These are phyloP conservation scores for Trachythela sp. DNA, from an alignment of 64 coral and sea anemone genomes.

Conservation along the genomic window DNA sequence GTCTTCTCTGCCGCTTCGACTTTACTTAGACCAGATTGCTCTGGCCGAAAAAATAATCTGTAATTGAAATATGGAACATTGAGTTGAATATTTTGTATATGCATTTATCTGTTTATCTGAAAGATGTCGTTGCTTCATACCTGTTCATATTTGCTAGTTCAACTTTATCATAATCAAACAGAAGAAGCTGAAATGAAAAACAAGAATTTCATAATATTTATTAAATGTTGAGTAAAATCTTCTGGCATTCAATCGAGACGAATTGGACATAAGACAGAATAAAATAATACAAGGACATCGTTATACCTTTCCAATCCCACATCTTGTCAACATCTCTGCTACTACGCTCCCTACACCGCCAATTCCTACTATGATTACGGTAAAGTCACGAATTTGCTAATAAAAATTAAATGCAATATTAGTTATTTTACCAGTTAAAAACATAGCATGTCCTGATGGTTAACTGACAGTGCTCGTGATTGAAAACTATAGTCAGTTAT, in stretches of 20 bases:
- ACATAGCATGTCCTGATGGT: too few species aligned
- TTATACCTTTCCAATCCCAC: slow-evolving; percentile 94
- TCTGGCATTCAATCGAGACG: too few species aligned
- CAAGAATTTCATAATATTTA: neutral
- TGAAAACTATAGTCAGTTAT: too few species aligned
- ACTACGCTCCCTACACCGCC: slow-evolving; percentile 96
- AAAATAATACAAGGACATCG: too few species aligned
- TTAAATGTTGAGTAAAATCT: too few species aligned
- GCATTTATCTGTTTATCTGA: too few species aligned
- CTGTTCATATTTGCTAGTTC: slow-evolving; percentile 99
- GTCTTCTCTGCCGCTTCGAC: slow-evolving; percentile 98
- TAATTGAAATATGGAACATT: neutral
- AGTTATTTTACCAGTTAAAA: neutral
- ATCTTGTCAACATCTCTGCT: slow-evolving; percentile 97
- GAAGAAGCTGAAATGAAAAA: slow-evolving; percentile 54
- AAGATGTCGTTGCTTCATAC: neutral
- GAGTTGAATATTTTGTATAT: too few species aligned
- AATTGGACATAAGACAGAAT: too few species aligned
- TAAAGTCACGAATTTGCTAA: slow-evolving; percentile 78
- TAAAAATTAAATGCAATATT: neutral
- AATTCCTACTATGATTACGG: slow-evolving; percentile 84
- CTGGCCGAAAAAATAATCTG: slow-evolving; percentile 83
- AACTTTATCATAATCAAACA: slow-evolving; percentile 99
- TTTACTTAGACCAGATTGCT: slow-evolving; percentile 95
- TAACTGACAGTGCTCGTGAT: too few species aligned